These are phyloP conservation scores for Tauraco erythrolophus DNA, from an alignment of 2,113 vertebrate species.

Conservation along the genomic window DNA sequence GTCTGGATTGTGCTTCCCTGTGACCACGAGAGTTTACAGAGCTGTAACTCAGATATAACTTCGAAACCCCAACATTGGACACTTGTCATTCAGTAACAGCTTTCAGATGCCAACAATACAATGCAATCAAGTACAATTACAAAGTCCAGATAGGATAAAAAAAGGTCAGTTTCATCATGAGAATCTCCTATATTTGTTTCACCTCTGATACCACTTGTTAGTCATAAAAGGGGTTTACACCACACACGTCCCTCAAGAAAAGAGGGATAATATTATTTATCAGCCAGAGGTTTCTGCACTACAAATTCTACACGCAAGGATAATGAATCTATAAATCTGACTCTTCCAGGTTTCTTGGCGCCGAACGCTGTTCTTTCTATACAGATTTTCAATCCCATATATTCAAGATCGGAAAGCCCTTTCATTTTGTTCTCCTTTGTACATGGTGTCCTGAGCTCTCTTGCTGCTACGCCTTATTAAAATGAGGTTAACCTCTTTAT, in stretches of 20 bases:
- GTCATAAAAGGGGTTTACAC: neutral
- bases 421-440: neutral
- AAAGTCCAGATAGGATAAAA: neutral
- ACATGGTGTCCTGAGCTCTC: neutral
- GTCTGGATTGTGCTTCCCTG: neutral
- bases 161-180: neutral
- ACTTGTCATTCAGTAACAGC: neutral
- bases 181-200: neutral
- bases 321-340: neutral
- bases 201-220: neutral
- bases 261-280: neutral
- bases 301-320: neutral
- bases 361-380: neutral
- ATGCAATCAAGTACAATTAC: neutral
- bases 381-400: neutral
- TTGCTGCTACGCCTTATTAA: neutral
- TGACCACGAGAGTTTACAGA: neutral
- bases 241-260: neutral
- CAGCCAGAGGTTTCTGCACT: neutral
- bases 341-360: neutral
- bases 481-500: neutral
- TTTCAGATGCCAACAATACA: neutral
- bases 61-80: neutral
- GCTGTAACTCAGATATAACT: neutral
- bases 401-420: neutral